Conservation (phyloP, 2,888 invertebrate species). For the Sesia bembeciformis region DNA sequence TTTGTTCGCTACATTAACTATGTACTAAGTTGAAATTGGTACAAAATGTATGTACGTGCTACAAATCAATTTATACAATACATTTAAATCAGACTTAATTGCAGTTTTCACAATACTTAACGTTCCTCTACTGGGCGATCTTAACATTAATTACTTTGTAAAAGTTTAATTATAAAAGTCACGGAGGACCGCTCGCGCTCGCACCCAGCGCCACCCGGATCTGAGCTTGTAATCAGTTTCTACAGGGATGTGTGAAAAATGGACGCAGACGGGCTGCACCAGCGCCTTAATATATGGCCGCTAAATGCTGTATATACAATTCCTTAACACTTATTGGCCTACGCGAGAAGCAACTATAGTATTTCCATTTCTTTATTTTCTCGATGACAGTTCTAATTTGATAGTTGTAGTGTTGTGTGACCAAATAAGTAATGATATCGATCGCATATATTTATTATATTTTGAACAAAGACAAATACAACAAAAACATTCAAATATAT, state of each 20-base stretch:
- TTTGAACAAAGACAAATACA: no score
- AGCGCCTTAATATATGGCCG: constrained; percentile 36
- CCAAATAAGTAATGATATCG: no score
- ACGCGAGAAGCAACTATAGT: constrained; percentile 29
- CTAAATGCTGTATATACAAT: constrained; percentile 45
- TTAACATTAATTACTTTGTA: constrained; percentile 6
- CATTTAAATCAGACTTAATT: background rate
- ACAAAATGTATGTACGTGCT: constrained; percentile 23
- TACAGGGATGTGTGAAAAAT: constrained; percentile 46
- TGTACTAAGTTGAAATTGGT: constrained; percentile 50
- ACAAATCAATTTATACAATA: constrained; percentile 18
- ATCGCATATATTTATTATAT: no score
- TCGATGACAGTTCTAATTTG: no score
- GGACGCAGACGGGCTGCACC: constrained; percentile 28
- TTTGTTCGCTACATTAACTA: constrained; percentile 48
- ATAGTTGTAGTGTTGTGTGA: no score
- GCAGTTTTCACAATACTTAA: background rate
- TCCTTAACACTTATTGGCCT: constrained; percentile 33
- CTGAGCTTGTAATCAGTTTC: constrained; percentile 36
- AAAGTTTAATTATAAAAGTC: constrained; percentile 7
- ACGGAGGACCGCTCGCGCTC: background rate
- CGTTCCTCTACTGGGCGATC: background rate
- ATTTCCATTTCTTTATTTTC: no score
- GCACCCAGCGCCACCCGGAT: constrained; percentile 4
- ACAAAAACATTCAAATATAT: no score